Evolutionary conservation across 2,797 vertebrate species (phyloP), one percentile per base, ranked within the genome.

Genomic region (Melanotaenia parkinsoni): DNA sequence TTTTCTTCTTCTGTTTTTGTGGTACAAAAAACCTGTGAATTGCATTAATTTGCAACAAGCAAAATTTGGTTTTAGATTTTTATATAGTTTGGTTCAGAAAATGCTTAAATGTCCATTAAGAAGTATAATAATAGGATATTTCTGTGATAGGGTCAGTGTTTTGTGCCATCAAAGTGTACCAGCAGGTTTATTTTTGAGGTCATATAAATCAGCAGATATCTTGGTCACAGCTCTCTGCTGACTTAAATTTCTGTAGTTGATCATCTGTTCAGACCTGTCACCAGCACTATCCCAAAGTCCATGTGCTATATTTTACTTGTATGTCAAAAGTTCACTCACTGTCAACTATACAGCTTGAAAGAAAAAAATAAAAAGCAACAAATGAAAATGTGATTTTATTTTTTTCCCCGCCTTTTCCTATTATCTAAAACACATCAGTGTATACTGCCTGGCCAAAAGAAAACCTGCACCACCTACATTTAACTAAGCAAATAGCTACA

Each of bases 401-500:
- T 81, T 76, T 26, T 53, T 22, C 58, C 63, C 28, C 28, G 28
- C 28, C 28, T 30, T 30, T 30, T 30, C 28, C 28, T 30, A 18
- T 58, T 82, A 81, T 81, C 82, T 89, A 71, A 77, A 84, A 67
- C 64, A 70, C 62, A 80, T 76, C 40, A 30, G 28, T 30, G 5
- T 30, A 30, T 30, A 30, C 28, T 30, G 28, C 28, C 28, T 30
- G 28, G 28, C 28, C 28, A 30, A 30, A 30, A 30, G 28, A 30
- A 30, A 30, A 30, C 28, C 28, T 30, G 28, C 28, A 30, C 28
- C 28, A 30, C 28, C 28, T 30, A 0, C 4, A 30, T 30, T 30
- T 30, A 30, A 30, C 28, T 30, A 30, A 30, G 28, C 28, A 30
- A 30, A 30, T 30, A 30, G 28, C 4, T 30, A 30, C 28, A 30